Evolutionary conservation across 2,113 vertebrate genomes (phyloP).

Genomic region (Dipodomys spectabilis): DNA sequence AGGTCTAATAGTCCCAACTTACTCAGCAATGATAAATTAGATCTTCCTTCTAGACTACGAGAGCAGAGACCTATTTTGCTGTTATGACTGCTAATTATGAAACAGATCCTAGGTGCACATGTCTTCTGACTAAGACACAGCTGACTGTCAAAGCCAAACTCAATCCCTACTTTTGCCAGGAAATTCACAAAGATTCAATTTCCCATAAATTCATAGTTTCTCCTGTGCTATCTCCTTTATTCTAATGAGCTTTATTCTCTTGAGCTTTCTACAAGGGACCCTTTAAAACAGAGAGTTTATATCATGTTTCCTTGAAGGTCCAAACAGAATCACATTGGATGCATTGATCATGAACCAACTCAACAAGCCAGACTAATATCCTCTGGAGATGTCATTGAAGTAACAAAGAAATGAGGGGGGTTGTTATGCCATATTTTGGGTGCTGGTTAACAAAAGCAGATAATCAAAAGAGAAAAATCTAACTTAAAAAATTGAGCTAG

Average conservation of each 20-base stretch:
- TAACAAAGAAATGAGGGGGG: not conserved
- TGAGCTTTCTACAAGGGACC: not conserved
- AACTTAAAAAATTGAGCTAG: not conserved
- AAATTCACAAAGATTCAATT: not conserved
- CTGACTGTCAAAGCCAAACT: not conserved
- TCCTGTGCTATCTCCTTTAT: not conserved
- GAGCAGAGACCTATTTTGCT: not conserved
- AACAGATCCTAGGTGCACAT: not conserved
- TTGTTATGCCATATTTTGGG: not conserved
- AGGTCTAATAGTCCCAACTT: not conserved
- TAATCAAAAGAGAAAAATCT: not conserved
- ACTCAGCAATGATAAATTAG: not conserved
- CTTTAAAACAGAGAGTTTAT: not conserved
- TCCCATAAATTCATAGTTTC: not conserved
- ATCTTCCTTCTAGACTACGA: constrained; percentile 7
- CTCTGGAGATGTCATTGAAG: not conserved
- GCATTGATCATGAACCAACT: not conserved
- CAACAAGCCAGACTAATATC: no score
- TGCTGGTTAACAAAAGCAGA: not conserved
- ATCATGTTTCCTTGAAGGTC: not conserved
- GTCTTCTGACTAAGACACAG: not conserved
- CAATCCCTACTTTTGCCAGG: not conserved
- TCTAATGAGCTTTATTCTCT: not conserved
- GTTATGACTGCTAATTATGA: not conserved
- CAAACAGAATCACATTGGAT: not conserved